phyloP scores from a whole-genome alignment of 2,797 vertebrate species.

The Morelia viridis region DNA sequence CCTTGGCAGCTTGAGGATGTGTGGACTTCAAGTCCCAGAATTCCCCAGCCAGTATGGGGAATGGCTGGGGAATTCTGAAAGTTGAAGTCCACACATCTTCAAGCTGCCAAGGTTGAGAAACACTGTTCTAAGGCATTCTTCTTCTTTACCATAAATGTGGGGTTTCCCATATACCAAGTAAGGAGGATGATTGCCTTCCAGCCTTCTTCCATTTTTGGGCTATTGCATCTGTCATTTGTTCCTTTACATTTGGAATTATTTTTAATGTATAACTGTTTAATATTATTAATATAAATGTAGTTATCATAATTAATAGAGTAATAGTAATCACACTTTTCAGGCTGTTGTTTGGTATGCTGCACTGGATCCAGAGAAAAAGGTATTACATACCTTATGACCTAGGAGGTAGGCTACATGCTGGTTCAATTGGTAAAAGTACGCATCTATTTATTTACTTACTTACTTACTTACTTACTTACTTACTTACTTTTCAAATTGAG shows the following conservation, averaged over 20 bases:
- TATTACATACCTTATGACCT: background rate
- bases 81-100: too few species aligned
- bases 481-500: too few species aligned
- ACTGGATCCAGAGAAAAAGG: background rate
- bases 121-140: background rate
- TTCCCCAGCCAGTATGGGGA: too few species aligned
- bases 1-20: too few species aligned
- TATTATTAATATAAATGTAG: background rate
- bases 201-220: background rate
- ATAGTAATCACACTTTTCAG: background rate
- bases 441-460: background rate
- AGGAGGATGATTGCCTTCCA: background rate
- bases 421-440: background rate
- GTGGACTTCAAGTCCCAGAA: too few species aligned
- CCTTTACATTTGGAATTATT: background rate
- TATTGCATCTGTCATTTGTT: background rate
- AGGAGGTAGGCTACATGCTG: background rate
- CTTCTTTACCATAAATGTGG: background rate
- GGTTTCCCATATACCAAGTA: background rate
- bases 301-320: background rate
- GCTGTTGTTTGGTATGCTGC: background rate
- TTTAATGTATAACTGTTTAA: background rate
- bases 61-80: too few species aligned
- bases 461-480: too few species aligned
- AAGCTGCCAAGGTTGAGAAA: too few species aligned